Conservation (phyloP, 2,888 invertebrate species). For the Ametastegia equiseti region DNA sequence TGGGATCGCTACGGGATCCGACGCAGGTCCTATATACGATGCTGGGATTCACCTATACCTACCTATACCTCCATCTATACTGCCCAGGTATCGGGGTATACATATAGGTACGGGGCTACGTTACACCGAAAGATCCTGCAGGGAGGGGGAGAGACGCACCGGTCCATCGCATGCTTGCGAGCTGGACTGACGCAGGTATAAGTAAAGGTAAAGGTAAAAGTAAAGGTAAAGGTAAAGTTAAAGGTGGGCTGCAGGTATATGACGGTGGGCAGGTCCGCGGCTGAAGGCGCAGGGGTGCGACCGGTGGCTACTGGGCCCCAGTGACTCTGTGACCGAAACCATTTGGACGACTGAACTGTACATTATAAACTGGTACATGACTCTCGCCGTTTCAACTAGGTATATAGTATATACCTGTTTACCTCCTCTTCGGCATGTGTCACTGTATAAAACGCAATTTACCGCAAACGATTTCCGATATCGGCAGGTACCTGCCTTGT, state of each 20-base stretch:
- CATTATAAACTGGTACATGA: no score
- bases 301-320: constrained; percentile 30
- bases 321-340: constrained; percentile 40
- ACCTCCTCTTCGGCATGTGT: no score
- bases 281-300: constrained; percentile 37
- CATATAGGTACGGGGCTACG: no score
- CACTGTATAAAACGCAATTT: no score
- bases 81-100: not conserved
- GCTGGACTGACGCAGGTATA: constrained; percentile 35
- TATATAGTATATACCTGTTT: not conserved
- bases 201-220: not conserved
- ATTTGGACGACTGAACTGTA: constrained; percentile 29
- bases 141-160: not conserved
- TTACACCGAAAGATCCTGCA: no score
- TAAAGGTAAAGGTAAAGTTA: not conserved
- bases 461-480: no score
- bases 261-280: constrained; percentile 5
- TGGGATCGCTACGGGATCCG: not conserved
- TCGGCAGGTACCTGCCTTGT: no score
- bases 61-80: not conserved
- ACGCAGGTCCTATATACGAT: constrained; percentile 26
- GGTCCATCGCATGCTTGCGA: no score
- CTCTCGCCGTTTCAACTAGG: no score
- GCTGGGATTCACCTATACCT: constrained; percentile 1
- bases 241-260: constrained; percentile 20